Evolutionary conservation across 1,140 invertebrate genomes (phyloP).

Genomic region (Drosophila baimaii): DNA sequence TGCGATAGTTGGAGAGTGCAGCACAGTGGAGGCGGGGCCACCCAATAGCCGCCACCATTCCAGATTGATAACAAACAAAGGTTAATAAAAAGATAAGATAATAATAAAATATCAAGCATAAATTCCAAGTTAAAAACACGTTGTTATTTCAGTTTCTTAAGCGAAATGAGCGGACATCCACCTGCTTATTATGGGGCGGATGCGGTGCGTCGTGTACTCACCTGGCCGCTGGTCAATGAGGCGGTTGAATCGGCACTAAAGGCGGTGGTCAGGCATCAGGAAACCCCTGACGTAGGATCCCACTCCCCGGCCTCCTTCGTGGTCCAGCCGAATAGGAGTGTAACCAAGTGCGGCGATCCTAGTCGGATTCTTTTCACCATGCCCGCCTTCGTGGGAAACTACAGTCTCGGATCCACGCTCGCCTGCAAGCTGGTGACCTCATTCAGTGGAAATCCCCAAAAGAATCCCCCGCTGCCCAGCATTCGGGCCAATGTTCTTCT

Average conservation of each 20-base stretch:
- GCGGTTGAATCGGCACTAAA: conserved; percentile 67
- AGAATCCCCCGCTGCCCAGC: conserved; percentile 77
- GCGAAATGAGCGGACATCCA: conserved; percentile 14
- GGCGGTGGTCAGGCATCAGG: conserved; percentile 24
- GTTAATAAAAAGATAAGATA: neutral
- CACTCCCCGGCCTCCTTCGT: conserved; percentile 6
- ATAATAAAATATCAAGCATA: neutral
- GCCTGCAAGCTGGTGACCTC: conserved; percentile 85
- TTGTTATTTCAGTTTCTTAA: conserved; percentile 5
- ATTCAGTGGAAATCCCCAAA: conserved; percentile 78
- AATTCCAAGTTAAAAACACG: neutral
- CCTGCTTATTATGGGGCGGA: conserved; percentile 49
- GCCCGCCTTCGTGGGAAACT: conserved; percentile 85
- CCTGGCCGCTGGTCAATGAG: conserved; percentile 67
- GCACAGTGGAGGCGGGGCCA: neutral
- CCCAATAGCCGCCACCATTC: neutral
- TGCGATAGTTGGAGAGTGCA: neutral
- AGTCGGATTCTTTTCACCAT: conserved; percentile 80
- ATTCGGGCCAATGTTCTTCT: conserved; percentile 85
- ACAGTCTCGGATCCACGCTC: conserved; percentile 67
- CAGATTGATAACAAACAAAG: neutral
- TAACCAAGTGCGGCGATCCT: conserved; percentile 23
- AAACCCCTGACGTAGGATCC: no score
- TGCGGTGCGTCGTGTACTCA: conserved; percentile 56
- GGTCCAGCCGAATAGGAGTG: conserved; percentile 48